Evolutionary conservation across 2,888 invertebrate genomes (phyloP).

Genomic region (Drosophila paramelanica): DNA sequence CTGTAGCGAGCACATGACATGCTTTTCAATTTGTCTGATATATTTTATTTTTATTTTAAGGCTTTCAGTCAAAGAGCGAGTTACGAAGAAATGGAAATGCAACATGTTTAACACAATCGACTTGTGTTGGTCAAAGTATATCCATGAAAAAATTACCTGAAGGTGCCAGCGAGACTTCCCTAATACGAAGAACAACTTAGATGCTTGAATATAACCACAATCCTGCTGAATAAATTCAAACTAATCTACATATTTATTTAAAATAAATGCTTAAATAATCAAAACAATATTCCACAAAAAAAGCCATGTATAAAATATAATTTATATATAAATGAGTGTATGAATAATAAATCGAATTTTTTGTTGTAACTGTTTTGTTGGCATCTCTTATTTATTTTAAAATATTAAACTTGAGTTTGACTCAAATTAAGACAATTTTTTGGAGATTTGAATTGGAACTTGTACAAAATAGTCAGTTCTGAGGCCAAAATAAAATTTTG

Average conservation of each 20-base stretch:
- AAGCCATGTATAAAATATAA: no score
- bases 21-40: background rate
- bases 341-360: no score
- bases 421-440: no score
- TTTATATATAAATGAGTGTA: no score
- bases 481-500: no score
- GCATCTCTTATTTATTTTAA: no score
- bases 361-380: no score
- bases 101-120: constrained; percentile 69
- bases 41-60: constrained; percentile 16
- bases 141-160: constrained; percentile 65
- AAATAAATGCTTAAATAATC: background rate
- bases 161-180: constrained; percentile 34
- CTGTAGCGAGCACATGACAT: no score
- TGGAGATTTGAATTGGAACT: no score
- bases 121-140: constrained; percentile 61
- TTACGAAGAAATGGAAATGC: constrained; percentile 39
- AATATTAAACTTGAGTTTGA: no score
- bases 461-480: no score
- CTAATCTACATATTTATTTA: background rate
- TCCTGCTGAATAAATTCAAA: background rate
- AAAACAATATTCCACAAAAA: no score
- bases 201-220: background rate
- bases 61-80: constrained; percentile 18
- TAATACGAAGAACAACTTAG: constrained; percentile 11